Percentiles rank a stretch among this genome's conserved stretches.
These are phyloP conservation scores for Ruditapes philippinarum DNA, from an alignment of 1,140 invertebrate species.

Conservation along the genomic window DNA sequence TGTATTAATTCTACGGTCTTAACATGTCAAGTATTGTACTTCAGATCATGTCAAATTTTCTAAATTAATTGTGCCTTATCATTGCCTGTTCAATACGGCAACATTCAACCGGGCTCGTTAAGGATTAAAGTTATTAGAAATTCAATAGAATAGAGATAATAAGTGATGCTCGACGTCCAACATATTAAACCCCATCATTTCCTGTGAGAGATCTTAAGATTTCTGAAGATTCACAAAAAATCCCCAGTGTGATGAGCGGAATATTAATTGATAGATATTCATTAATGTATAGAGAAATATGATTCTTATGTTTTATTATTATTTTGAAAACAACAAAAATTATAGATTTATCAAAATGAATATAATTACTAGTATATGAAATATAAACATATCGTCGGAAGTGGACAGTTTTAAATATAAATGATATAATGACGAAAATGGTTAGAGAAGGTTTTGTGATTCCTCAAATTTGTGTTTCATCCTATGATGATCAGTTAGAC, in stretches of 20 bases:
- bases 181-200: neutral
- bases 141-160: neutral
- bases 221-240: too few species aligned
- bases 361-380: too few species aligned
- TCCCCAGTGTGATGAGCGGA: too few species aligned
- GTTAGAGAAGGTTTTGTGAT: neutral
- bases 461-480: neutral
- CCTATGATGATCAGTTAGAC: neutral
- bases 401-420: too few species aligned
- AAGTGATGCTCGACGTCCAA: neutral
- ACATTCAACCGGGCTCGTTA: neutral
- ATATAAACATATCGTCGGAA: too few species aligned
- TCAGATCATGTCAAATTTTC: conserved; percentile 16
- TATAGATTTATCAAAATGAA: too few species aligned
- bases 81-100: neutral
- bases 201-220: too few species aligned
- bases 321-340: too few species aligned
- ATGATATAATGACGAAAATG: neutral
- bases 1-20: too few species aligned
- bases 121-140: conserved; percentile 7
- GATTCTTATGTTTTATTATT: too few species aligned
- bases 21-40: neutral
- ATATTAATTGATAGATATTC: too few species aligned
- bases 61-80: conserved; percentile 13
- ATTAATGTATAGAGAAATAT: too few species aligned